These are phyloP conservation scores for Cyprinodon tularosa DNA, from an alignment of 2,113 vertebrate species.

Conservation along the genomic window DNA sequence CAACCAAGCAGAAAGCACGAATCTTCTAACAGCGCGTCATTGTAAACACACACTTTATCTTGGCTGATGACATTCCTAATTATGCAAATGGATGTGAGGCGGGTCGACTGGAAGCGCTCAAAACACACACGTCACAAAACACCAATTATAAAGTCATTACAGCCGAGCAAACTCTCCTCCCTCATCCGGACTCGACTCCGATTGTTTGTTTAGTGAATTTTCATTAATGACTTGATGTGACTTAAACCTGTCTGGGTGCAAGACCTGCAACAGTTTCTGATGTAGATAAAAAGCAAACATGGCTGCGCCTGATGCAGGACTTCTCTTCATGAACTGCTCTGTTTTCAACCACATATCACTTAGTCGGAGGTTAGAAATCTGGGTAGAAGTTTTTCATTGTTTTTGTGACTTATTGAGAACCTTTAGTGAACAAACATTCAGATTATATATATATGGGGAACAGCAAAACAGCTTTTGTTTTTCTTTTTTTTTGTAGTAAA, in stretches of 20 bases:
- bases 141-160: conserved; percentile 46
- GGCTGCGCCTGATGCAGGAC: background rate
- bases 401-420: too few relatives aligned
- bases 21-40: conserved; percentile 1
- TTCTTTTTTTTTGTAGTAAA: too few relatives aligned
- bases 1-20: conserved; percentile 22
- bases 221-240: conserved; percentile 32
- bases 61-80: conserved; percentile 38
- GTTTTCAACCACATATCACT: background rate
- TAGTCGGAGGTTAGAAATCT: background rate
- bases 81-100: conserved; percentile 59
- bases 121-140: conserved; percentile 41
- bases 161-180: background rate
- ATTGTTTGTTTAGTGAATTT: conserved; percentile 32
- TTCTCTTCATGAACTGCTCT: background rate
- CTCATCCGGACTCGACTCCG: conserved; percentile 5
- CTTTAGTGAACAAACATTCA: background rate
- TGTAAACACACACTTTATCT: conserved; percentile 39
- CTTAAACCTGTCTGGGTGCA: background rate
- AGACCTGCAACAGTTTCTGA: conserved; percentile 4
- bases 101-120: conserved; percentile 32
- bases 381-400: too few relatives aligned
- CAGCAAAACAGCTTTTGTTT: background rate
- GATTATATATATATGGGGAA: too few relatives aligned
- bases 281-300: background rate